Conservation (phyloP, 2,113 vertebrate species). For the Arothron firmamentum region DNA sequence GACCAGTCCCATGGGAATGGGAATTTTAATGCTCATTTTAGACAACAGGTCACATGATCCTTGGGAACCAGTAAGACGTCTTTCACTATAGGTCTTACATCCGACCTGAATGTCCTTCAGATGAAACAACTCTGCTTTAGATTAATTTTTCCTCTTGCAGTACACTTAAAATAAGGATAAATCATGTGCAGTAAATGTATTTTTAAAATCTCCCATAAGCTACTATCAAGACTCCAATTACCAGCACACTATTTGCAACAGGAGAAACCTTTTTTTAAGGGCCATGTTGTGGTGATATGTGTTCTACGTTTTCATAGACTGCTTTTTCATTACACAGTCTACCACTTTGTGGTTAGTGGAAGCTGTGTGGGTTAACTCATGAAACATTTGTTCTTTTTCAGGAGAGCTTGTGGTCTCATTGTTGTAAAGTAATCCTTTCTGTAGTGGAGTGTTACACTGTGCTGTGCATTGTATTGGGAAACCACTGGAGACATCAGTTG, state of each 20-base stretch:
- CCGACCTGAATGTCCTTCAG: not conserved
- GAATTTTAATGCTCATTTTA: not conserved
- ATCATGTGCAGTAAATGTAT: not conserved
- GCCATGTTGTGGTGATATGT: conserved; percentile 14
- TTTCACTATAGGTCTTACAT: not conserved
- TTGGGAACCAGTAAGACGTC: not conserved
- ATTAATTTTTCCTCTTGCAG: not conserved
- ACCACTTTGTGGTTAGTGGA: conserved; percentile 27
- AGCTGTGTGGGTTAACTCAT: conserved; percentile 18
- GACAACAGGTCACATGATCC: conserved; percentile 4
- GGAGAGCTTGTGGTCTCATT: conserved; percentile 37
- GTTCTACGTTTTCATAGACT: conserved; percentile 18
- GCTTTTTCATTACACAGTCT: conserved; percentile 25
- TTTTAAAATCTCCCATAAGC: not conserved
- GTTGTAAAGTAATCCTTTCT: conserved; percentile 17
- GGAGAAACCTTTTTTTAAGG: conserved; percentile 1
- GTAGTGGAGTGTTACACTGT: conserved; percentile 29
- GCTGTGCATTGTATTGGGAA: conserved; percentile 32
- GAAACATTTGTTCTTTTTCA: conserved; percentile 31
- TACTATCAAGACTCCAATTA: not conserved
- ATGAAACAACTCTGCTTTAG: not conserved
- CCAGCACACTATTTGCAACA: not conserved
- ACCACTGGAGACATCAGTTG: conserved; percentile 30
- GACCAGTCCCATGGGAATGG: conserved; percentile 20
- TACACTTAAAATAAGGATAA: not conserved